phyloP scores from a whole-genome alignment of 2,113 vertebrate species.

The Cnemophilus loriae region DNA sequence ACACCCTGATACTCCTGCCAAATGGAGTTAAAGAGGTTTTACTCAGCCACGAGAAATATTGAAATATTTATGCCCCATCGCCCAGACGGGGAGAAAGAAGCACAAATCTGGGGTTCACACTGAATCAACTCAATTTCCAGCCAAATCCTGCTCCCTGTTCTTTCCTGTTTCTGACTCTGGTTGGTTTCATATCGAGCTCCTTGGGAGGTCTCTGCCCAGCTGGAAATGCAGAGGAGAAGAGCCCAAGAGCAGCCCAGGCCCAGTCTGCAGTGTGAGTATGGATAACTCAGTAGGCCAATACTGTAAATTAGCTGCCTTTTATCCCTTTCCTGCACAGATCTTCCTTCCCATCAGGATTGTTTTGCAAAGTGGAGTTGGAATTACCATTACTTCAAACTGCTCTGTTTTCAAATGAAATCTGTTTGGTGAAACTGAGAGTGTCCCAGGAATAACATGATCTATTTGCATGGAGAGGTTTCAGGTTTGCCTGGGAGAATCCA shows the following conservation, averaged over 20 bases:
- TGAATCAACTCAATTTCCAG: background rate
- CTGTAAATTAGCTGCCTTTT: background rate
- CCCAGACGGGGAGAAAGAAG: background rate
- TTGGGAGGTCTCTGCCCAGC: background rate
- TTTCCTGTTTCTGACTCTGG: background rate
- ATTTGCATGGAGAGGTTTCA: background rate
- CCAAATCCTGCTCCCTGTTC: background rate
- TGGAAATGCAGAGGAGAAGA: background rate
- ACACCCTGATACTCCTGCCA: background rate
- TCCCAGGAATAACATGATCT: accelerated
- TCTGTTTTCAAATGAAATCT: background rate
- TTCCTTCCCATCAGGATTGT: background rate
- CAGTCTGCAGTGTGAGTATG: too few relatives aligned
- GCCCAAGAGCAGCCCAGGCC: background rate
- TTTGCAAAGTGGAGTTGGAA: background rate
- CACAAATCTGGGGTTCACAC: background rate
- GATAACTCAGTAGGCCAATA: background rate
- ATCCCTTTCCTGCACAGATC: background rate
- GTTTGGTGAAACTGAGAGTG: background rate
- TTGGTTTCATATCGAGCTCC: background rate
- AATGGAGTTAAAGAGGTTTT: background rate
- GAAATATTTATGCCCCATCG: background rate
- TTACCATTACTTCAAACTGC: background rate
- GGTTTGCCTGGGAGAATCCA: background rate
- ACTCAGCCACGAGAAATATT: background rate